Conservation (phyloP, 2,797 vertebrate species). For the Bothrops alternatus region DNA sequence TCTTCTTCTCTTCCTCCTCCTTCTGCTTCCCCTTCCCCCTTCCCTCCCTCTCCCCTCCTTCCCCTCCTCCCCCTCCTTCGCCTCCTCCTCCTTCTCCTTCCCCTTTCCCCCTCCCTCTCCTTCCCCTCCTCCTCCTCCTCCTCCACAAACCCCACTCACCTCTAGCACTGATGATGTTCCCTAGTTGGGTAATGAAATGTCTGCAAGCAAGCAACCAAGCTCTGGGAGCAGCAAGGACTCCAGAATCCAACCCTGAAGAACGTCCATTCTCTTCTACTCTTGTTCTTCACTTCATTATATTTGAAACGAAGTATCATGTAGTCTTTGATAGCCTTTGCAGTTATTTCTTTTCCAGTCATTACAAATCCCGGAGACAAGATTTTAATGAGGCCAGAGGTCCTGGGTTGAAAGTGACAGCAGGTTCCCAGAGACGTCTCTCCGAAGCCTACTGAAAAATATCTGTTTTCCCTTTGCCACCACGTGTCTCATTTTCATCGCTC, state of each 20-base stretch:
- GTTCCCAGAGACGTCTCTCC: slow-evolving; percentile 23
- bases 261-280: neutral
- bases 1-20: too few relatives aligned
- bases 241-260: neutral
- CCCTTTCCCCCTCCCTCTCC: too few relatives aligned
- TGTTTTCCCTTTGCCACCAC: slow-evolving; percentile 12
- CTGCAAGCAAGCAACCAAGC: neutral
- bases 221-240: neutral
- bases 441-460: slow-evolving; percentile 58
- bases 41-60: too few relatives aligned
- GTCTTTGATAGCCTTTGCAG: slow-evolving; percentile 10
- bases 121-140: neutral
- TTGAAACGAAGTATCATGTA: neutral
- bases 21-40: too few relatives aligned
- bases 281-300: neutral
- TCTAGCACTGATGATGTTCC: neutral
- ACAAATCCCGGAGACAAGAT: slow-evolving; percentile 9
- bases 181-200: neutral
- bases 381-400: slow-evolving; percentile 20
- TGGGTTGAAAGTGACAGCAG: slow-evolving; percentile 25
- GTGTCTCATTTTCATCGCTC: slow-evolving; percentile 44
- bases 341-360: slow-evolving; percentile 20
- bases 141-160: neutral
- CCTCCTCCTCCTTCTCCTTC: too few relatives aligned
- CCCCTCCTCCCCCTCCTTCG: too few relatives aligned